Percentiles rank a stretch among this genome's conserved stretches.
Conservation (phyloP, 2,113 vertebrate genomes). For the Mormyrus lacerda region DNA sequence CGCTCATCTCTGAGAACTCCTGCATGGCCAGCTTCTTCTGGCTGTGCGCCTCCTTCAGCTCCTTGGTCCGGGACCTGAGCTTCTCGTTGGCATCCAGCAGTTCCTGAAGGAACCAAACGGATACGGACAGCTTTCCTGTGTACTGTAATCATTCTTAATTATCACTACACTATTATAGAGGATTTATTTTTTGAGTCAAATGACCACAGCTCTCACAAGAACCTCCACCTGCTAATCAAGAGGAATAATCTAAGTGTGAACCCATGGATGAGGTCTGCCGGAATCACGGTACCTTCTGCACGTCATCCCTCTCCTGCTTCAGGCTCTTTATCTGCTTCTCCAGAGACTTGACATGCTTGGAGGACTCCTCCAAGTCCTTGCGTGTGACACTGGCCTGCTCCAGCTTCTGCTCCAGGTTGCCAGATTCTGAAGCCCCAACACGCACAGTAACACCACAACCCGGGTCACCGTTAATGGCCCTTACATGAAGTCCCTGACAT, state of each 20-base stretch:
- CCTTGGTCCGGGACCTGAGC: slow-evolving; percentile 90
- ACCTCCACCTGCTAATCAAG: not conserved
- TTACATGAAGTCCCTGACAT: not conserved
- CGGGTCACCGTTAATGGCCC: not conserved
- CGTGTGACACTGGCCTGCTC: slow-evolving; percentile 74
- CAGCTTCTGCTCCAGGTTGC: slow-evolving; percentile 78
- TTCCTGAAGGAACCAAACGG: slow-evolving; percentile 62
- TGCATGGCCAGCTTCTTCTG: slow-evolving; percentile 93
- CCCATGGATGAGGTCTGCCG: not conserved
- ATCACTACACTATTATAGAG: not conserved
- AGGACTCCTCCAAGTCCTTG: slow-evolving; percentile 81
- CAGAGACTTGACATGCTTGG: slow-evolving; percentile 76
- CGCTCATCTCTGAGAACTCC: slow-evolving; percentile 94
- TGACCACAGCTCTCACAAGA: not conserved
- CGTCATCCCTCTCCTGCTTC: slow-evolving; percentile 80
- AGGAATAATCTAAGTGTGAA: not conserved
- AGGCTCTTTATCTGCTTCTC: slow-evolving; percentile 83
- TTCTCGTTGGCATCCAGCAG: slow-evolving; percentile 77
- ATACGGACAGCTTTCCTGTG: not conserved
- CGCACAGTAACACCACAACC: not conserved
- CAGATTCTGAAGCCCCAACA: slow-evolving; percentile 64
- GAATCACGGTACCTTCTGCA: slow-evolving; percentile 76
- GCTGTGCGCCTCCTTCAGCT: slow-evolving; percentile 94
- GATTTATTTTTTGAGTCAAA: not conserved
- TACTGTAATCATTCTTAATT: not conserved